Base-by-base conservation (phyloP, 2,797 vertebrate genomes). In the Neosilurus mollespiculum region DNA sequence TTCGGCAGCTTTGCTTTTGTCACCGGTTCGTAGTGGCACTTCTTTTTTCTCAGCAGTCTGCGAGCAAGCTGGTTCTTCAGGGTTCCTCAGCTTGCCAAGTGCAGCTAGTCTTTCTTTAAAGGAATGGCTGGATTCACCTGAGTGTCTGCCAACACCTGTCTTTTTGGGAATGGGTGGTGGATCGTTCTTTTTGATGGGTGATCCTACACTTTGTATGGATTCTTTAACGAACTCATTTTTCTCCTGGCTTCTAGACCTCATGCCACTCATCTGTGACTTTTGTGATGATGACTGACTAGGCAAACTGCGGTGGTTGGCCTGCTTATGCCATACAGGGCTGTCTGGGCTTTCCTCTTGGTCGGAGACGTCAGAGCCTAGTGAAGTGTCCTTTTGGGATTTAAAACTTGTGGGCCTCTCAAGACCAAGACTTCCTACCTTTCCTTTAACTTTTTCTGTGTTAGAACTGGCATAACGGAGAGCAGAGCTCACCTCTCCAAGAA, bases 41-140 rank as follows among this genome's bases (percentile, higher is more conserved):
- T 91, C 91, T 75, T 86, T 88, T 81, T 86, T 90, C 58, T 89
- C 86, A 24, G 76, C 61, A 66, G 77, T 65, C 58, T 81, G 88
- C 16, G 84, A 81, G 58, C 83, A 81, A 75, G 83, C 81, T 51
- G 92, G 61, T 70, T 95, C 94, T 83, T 96, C 95, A 0, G 93
- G 91, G 85, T 93, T 94, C 86, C 95, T 95, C 71, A 96, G 91
- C 84, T 97, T 97, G 1, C 97, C 96, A 66, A 98, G 93, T 0
- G 94, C 96, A 0, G 95, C 95, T 81, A 98, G 90, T 1, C 97
- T 92, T 87, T 98, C 97, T 90, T 97, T 96, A 86, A 98, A 96
- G 9, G 96, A 96, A 54, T 95, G 95, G 80, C 95, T 93, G 58
- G 94, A 93, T 43, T 94, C 93, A 0, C 94, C 94, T 2, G 91